A percentile compares a stretch with the other conserved stretches of the same genome.
phyloP scores from a whole-genome alignment of 1,140 invertebrate species.

The Myzus persicae region DNA sequence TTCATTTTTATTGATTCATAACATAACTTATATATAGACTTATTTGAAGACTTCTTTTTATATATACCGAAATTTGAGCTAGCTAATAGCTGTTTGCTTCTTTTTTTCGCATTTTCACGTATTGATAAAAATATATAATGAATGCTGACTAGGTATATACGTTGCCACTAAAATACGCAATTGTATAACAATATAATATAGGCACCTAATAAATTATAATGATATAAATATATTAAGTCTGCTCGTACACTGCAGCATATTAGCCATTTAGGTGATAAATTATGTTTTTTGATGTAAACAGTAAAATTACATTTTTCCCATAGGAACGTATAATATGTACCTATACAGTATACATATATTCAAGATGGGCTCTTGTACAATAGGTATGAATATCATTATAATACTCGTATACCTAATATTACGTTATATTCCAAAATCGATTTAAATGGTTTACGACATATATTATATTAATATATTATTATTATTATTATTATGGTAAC shows the following conservation, averaged over 20 bases:
- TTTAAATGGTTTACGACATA: slow-evolving; percentile 1
- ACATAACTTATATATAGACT: no score
- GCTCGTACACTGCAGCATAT: neutral
- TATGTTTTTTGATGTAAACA: neutral
- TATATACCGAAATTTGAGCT: no score
- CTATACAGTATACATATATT: neutral
- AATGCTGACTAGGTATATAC: neutral
- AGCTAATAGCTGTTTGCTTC: no score
- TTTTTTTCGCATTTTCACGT: neutral
- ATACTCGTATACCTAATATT: no score
- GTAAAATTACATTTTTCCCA: neutral
- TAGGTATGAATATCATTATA: neutral
- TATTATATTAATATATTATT: no score
- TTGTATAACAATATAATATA: no score
- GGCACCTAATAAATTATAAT: no score
- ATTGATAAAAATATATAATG: no score
- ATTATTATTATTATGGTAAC: slow-evolving; percentile 6
- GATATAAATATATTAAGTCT: neutral
- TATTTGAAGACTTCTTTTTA: no score
- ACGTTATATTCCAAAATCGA: neutral
- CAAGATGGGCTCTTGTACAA: neutral
- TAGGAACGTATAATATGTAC: neutral
- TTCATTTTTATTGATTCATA: no score
- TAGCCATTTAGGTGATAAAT: neutral
- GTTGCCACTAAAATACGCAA: neutral